Evolutionary conservation across 2,888 invertebrate genomes (phyloP), one percentile per base, ranked within the genome.

Genomic region (Petrolisthes cinctipes): DNA sequence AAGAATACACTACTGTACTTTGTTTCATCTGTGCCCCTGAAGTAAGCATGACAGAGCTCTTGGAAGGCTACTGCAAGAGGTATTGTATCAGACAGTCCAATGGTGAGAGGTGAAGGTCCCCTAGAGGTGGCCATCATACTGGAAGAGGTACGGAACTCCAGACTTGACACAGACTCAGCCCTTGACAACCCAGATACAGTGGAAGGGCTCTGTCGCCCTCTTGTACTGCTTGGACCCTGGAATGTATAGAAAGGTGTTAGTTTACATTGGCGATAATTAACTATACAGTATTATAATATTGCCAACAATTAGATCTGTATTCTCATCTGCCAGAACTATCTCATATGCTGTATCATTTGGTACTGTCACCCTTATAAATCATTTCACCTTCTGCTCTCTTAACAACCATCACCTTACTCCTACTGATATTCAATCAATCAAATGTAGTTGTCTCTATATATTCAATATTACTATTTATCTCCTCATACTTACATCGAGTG

Each of bases 51-150:
- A 91, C 98, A 96, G 91, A 98, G 98, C 94, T 99, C 99, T 93
- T 99, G 99, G 93, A 99, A 98, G 91, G 99, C 99, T 89, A 99
- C 97, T 75, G 99, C 99, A 92, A 99, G 94, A 0, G 99, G 99
- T 93, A 99, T 97, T 7, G 97, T 97, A 92, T 99, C 97, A 17
- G 97, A 96, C 95, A 98, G 96, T 91, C 98, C 98, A 92, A 98
- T 97, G 4, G 98, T 98, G 83, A 98, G 94, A 0, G 98, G 98
- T 37, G 98, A 98, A 0, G 98, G 98, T 0, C 98, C 98, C 82
- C 98, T 95, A 17, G 89, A 89, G 51, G 86, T 84, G 75, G 85
- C 88, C 75, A 83, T 75, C 56, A 96, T 96, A 37, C 95, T 95
- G 37, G 37, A 37, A 20, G 96, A 96, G 0, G 97, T 95, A 75